These are phyloP conservation scores for Proterorhinus semilunaris DNA, from an alignment of 2,113 vertebrate genomes.

Conservation along the genomic window DNA sequence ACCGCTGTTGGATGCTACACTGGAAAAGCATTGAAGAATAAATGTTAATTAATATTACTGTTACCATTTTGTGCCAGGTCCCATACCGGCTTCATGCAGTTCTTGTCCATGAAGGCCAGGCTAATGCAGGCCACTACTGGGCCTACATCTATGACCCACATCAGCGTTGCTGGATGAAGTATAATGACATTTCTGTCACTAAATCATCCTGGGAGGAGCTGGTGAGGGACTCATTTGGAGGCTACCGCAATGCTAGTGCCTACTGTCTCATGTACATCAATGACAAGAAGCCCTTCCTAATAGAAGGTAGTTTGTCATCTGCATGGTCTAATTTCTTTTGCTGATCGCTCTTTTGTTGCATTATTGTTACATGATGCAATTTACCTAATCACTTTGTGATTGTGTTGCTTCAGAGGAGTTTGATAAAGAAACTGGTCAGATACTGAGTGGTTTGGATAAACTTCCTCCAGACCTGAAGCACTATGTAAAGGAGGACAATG, in stretches of 20 bases:
- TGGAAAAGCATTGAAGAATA: not conserved
- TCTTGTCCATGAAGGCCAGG: constrained; percentile 96
- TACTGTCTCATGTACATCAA: constrained; percentile 99
- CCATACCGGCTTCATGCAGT: constrained; percentile 96
- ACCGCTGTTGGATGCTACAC: constrained; percentile 25
- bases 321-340: not conserved
- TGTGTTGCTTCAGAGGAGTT: constrained; percentile 83
- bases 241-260: constrained; percentile 96
- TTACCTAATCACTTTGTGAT: not conserved
- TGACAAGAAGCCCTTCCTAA: constrained; percentile 93
- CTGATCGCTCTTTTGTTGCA: no score
- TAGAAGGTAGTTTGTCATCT: constrained; percentile 82
- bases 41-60: not conserved
- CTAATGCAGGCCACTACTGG: constrained; percentile 98
- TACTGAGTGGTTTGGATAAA: constrained; percentile 90
- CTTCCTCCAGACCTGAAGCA: constrained; percentile 90
- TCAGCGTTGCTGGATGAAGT: constrained; percentile 97
- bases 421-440: constrained; percentile 92
- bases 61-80: constrained; percentile 74
- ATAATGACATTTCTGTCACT: constrained; percentile 97
- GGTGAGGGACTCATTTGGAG: constrained; percentile 95
- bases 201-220: constrained; percentile 98
- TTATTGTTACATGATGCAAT: not conserved
- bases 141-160: constrained; percentile 94
- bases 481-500: constrained; percentile 92